These are phyloP conservation scores for Yponomeuta sedellus DNA, from an alignment of 2,888 invertebrate genomes.

Conservation along the genomic window DNA sequence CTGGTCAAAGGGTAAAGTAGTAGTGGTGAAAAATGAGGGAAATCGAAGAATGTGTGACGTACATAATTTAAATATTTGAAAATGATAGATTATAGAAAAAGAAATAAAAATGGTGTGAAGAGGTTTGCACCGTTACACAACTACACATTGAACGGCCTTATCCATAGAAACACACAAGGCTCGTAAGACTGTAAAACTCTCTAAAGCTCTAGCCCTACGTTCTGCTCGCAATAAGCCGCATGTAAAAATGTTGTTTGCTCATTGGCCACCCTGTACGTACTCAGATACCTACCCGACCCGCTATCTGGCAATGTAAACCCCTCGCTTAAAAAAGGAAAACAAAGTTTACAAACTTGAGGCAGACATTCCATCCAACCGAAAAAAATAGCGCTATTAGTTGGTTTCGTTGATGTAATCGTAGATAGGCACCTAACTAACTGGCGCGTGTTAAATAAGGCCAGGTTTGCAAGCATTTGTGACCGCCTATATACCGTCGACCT, in stretches of 20 bases:
- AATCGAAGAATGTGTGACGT: no score
- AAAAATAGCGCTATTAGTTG: constrained; percentile 2
- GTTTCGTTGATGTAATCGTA: neutral
- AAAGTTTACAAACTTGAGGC: constrained; percentile 1
- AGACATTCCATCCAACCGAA: constrained; percentile 4
- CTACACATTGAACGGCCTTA: no score
- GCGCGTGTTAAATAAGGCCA: neutral
- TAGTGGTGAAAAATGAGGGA: no score
- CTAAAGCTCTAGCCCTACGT: no score
- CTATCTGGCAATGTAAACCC: neutral
- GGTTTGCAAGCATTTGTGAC: neutral
- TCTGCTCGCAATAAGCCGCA: no score
- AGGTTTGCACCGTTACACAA: no score
- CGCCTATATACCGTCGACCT: neutral
- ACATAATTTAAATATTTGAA: no score
- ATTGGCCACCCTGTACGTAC: neutral
- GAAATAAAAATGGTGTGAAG: no score
- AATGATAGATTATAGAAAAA: no score
- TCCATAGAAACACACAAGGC: no score
- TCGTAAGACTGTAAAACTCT: no score
- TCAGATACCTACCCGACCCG: neutral
- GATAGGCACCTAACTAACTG: neutral
- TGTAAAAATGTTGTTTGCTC: neutral
- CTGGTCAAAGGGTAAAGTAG: no score
- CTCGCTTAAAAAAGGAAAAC: constrained; percentile 5